Base-by-base conservation (phyloP, 2,797 vertebrate genomes). In the Cynodonichthys magdalenae region DNA sequence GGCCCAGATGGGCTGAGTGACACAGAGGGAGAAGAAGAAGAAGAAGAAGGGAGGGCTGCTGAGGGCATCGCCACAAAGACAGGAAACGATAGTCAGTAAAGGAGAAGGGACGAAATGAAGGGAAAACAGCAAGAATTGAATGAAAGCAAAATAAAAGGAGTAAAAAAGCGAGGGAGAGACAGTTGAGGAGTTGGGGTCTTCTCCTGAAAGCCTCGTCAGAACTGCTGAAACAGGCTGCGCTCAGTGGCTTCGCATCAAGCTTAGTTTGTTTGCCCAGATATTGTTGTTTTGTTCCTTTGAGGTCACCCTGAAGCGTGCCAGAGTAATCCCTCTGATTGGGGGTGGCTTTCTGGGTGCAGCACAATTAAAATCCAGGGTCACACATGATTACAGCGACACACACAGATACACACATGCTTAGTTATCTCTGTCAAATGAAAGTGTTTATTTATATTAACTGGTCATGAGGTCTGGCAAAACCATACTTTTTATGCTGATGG, bases 1-100 rank as follows among this genome's bases (percentile, higher is more conserved):
- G 75, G 87, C 87, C 92, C 92, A 93, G 93, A 94, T 92, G 92
- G 93, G 90, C 81, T 69, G 57, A 80, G 76, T 78, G 88, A 89
- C 76, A 87, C 72, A 4, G 69, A 66, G 75, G 58, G 74, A 75
- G 75, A 61, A 28, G 68, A 61, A 24, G 24, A 24, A 24, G 24
- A 24, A 24, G 24, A 24, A 24, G 24, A 24, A 24, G 69, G 61
- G 64, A 39, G 66, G 67, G 53, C 59, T 45, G 18, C 24, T 6
- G 48, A 66, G 24, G 41, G 59, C 42, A 4, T 65, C 19, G 7
- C 54, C 77, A 77, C n/a, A 59, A 63, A 49, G 56, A 65, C 61
- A 55, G 63, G 64, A 75, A 27, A 73, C 62, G 59, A 64, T 70
- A 71, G 66, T 83, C 71, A 76, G 59, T 48, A 59, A 44, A 64